Conservation (phyloP, 1,140 invertebrate species). For the Penaeus japonicus region DNA sequence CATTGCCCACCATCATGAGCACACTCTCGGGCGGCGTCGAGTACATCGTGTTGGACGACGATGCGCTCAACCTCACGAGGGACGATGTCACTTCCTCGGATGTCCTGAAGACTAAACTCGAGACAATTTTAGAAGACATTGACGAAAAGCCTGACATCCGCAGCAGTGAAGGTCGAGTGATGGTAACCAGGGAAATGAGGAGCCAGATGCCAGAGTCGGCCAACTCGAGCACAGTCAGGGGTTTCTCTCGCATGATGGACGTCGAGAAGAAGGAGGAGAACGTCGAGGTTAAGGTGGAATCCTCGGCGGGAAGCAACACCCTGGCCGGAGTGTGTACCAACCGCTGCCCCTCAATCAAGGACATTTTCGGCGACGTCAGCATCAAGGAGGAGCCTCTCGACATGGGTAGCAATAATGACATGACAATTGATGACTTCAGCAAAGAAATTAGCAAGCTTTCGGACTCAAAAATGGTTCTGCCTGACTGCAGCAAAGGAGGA, state of each 20-base stretch:
- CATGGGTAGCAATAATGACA: constrained; percentile 26
- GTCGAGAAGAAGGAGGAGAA: not conserved
- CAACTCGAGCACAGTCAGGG: no score
- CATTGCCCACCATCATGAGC: constrained; percentile 39
- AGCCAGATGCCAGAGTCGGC: no score
- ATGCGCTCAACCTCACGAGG: constrained; percentile 20
- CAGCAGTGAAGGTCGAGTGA: not conserved
- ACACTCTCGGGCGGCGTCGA: constrained; percentile 39
- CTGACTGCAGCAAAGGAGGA: not conserved
- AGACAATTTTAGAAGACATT: constrained; percentile 26
- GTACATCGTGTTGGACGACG: constrained; percentile 41
- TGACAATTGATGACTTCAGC: constrained; percentile 44
- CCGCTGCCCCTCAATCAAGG: constrained; percentile 39
- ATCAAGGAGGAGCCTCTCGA: constrained; percentile 48
- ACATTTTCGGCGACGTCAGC: constrained; percentile 45
- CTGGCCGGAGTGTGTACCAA: constrained; percentile 41
- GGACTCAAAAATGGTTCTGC: not conserved
- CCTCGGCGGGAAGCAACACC: not conserved
- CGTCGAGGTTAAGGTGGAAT: not conserved
- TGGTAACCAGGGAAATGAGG: no score
- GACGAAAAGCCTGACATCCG: constrained; percentile 31
- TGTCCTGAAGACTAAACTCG: constrained; percentile 19
- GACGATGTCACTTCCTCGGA: not conserved
- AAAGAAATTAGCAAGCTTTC: constrained; percentile 37
- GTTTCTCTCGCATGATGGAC: no score